Percentiles rank a stretch among this genome's conserved stretches.
Evolutionary conservation across 2,888 invertebrate genomes (phyloP).

Genomic region (Carterocephalus palaemon): DNA sequence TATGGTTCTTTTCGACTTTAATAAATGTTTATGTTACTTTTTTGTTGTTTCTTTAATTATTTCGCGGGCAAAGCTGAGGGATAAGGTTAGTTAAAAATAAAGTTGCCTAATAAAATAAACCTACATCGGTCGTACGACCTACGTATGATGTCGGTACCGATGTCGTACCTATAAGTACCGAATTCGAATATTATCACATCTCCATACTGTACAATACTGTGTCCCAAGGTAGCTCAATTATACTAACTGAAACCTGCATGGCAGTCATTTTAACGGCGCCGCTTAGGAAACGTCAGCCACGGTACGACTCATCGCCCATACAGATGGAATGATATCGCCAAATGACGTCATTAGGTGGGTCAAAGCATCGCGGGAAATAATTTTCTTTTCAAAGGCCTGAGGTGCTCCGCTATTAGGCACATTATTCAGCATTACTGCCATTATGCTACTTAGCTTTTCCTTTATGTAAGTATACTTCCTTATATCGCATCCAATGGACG

Average conservation of each 20-base stretch:
- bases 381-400: constrained; percentile 37
- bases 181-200: no score
- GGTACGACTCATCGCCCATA: constrained; percentile 36
- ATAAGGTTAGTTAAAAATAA: no score
- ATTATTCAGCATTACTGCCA: constrained; percentile 36
- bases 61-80: no score
- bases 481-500: constrained; percentile 11
- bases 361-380: constrained; percentile 37
- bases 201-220: no score
- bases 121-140: no score
- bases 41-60: background rate
- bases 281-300: constrained; percentile 34
- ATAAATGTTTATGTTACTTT: no score
- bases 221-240: background rate
- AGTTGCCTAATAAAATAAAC: no score
- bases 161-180: no score
- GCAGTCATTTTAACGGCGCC: constrained; percentile 31
- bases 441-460: constrained; percentile 33
- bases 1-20: no score
- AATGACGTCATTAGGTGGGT: constrained; percentile 42
- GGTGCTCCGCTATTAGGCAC: constrained; percentile 31
- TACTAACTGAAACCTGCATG: constrained; percentile 9
- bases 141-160: no score
- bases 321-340: constrained; percentile 39
- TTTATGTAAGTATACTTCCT: constrained; percentile 31